Percentiles rank a stretch among this genome's conserved stretches.
Evolutionary conservation across 2,797 vertebrate species (phyloP).

Genomic region (Aldrovandia affinis): DNA sequence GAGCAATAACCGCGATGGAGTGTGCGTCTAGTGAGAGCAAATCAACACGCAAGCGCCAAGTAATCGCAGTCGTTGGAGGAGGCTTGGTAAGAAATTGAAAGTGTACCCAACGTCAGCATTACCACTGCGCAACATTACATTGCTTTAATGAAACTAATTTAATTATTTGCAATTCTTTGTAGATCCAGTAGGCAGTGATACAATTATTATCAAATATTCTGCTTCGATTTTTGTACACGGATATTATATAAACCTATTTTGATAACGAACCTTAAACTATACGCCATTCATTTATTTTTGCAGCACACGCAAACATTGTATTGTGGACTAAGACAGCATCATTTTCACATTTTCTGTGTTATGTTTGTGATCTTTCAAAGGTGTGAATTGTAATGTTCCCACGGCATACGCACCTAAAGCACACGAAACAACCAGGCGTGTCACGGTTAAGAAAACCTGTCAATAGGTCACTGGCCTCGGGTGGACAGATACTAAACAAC

Average conservation of each 20-base stretch:
- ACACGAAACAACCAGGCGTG: no score
- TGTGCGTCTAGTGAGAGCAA: not conserved
- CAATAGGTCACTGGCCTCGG: no score
- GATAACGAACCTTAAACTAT: no score
- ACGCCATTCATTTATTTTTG: no score
- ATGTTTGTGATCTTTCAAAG: not conserved
- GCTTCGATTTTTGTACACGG: not conserved
- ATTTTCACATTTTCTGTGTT: not conserved
- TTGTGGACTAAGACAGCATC: no score
- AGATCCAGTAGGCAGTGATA: not conserved
- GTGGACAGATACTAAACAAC: no score
- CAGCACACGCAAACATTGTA: no score
- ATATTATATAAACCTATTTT: not conserved
- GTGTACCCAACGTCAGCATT: not conserved
- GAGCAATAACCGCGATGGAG: not conserved
- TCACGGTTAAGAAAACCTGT: no score
- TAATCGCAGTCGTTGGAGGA: slow-evolving; percentile 74
- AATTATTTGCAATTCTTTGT: not conserved
- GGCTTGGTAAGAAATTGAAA: slow-evolving; percentile 74
- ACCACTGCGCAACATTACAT: not conserved
- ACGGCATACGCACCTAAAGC: no score
- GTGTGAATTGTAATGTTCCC: not conserved
- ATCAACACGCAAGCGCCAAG: slow-evolving; percentile 53
- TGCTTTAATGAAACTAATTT: not conserved
- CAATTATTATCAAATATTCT: not conserved